Evolutionary conservation across 2,797 vertebrate species (phyloP).

Genomic region (Dermochelys coriacea): DNA sequence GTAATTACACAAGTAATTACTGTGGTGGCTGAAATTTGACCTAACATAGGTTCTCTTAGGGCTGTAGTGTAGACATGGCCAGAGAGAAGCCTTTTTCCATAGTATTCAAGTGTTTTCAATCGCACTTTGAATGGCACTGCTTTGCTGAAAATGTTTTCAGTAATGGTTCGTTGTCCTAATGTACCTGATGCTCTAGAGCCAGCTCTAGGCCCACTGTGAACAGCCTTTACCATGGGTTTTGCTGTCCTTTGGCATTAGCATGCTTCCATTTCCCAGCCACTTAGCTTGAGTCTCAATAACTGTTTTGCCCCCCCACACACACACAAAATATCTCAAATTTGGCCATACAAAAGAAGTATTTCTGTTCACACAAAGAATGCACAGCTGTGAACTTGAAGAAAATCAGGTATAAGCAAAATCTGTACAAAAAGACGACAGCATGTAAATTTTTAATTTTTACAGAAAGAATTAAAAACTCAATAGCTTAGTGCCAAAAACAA

Average conservation of each 20-base stretch:
- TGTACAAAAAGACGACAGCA: neutral
- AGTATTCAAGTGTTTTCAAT: neutral
- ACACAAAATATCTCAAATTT: neutral
- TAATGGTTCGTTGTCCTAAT: neutral
- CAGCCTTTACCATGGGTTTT: neutral
- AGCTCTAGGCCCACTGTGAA: neutral
- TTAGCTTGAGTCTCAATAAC: neutral
- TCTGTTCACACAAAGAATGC: neutral
- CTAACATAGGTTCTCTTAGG: too few relatives aligned
- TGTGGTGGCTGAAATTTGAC: too few relatives aligned
- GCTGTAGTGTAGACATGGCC: too few relatives aligned
- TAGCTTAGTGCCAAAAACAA: neutral
- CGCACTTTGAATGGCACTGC: neutral
- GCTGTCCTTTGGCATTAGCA: neutral
- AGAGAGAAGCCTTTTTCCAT: neutral
- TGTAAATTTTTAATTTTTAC: neutral
- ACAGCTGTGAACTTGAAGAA: neutral
- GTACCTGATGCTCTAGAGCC: neutral
- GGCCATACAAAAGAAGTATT: neutral
- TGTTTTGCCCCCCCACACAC: too few relatives aligned
- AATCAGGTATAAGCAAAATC: neutral
- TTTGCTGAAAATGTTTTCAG: neutral
- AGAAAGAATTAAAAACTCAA: neutral
- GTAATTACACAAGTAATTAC: too few relatives aligned
- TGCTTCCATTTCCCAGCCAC: neutral